Percentiles rank a stretch among this genome's conserved stretches.
Conservation (phyloP, 1,140 invertebrate genomes). For the Atopsyche davidsoni region DNA sequence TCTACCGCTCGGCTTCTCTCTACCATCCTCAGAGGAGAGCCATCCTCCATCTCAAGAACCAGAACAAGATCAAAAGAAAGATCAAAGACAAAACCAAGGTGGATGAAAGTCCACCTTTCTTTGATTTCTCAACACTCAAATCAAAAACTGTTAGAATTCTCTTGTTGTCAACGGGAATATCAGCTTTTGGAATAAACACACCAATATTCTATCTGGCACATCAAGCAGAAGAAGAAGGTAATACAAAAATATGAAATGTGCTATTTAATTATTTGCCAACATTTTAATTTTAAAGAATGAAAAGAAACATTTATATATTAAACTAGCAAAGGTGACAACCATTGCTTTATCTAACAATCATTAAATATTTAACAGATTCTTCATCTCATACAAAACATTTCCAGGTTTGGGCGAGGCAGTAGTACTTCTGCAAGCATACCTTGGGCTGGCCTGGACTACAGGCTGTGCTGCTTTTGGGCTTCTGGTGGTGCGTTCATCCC, state of each 20-base stretch:
- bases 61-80: constrained; percentile 68
- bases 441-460: constrained; percentile 76
- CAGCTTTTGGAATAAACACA: constrained; percentile 77
- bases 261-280: too few relatives aligned
- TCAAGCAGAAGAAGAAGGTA: constrained; percentile 67
- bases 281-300: too few relatives aligned
- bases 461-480: constrained; percentile 77
- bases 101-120: constrained; percentile 75
- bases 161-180: constrained; percentile 70
- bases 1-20: constrained; percentile 82
- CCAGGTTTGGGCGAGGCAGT: constrained; percentile 57
- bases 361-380: too few relatives aligned
- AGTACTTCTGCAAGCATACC: constrained; percentile 68
- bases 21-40: constrained; percentile 85
- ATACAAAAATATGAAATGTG: too few relatives aligned
- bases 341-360: too few relatives aligned
- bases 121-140: constrained; percentile 77
- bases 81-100: constrained; percentile 68
- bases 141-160: constrained; percentile 80
- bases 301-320: too few relatives aligned
- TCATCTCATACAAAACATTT: too few relatives aligned
- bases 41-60: constrained; percentile 85
- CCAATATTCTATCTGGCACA: constrained; percentile 81
- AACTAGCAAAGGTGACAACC: too few relatives aligned
- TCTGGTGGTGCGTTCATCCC: constrained; percentile 72